A percentile compares a stretch with the other conserved stretches of the same genome.
phyloP scores from a whole-genome alignment of 2,113 vertebrate genomes.

The Globicephala melas region DNA sequence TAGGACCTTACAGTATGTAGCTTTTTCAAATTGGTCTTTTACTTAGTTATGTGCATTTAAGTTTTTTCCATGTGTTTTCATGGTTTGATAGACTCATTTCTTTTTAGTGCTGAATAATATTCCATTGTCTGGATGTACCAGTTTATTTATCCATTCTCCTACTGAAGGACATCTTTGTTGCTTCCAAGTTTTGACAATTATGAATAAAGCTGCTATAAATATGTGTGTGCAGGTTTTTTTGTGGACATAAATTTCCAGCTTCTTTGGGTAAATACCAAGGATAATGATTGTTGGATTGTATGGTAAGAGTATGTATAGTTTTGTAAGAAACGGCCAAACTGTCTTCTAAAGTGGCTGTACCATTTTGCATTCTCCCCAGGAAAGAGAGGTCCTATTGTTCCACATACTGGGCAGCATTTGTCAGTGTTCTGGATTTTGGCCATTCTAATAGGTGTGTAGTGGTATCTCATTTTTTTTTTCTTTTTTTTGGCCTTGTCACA shows the following conservation, averaged over 20 bases:
- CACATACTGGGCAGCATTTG: not conserved
- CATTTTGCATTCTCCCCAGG: not conserved
- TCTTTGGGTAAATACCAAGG: not conserved
- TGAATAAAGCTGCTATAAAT: not conserved
- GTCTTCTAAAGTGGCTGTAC: not conserved
- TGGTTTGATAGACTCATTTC: not conserved
- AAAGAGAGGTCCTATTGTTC: not conserved
- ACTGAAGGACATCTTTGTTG: not conserved
- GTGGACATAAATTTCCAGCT: not conserved
- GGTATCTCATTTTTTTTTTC: not conserved
- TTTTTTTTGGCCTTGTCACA: no score
- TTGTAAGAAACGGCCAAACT: not conserved
- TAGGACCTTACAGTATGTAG: not conserved
- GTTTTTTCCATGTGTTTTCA: not conserved
- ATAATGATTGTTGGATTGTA: not conserved
- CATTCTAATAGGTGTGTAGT: not conserved
- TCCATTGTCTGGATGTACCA: not conserved
- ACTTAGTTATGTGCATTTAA: not conserved
- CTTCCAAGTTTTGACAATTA: not conserved
- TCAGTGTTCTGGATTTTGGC: not conserved
- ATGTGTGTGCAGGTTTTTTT: not conserved
- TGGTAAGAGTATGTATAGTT: not conserved
- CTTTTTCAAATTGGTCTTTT: not conserved
- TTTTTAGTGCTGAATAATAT: not conserved
- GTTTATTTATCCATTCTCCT: not conserved